Conservation (phyloP, 2,888 invertebrate genomes). For the Caradrina kadenii region DNA sequence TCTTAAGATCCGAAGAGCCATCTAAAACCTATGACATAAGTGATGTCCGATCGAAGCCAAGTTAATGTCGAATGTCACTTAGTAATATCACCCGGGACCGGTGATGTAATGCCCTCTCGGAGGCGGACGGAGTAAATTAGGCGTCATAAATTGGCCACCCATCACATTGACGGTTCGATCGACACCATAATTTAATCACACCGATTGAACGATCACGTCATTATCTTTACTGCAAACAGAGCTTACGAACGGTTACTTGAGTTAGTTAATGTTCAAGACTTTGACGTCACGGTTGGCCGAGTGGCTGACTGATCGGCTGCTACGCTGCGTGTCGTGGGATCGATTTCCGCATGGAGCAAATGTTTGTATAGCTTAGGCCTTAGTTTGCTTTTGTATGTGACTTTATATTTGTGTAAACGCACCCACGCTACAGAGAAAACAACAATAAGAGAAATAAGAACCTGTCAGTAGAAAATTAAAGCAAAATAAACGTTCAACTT, state of each 20-base stretch:
- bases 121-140: slow-evolving; percentile 55
- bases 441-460: slow-evolving; percentile 3
- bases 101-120: slow-evolving; percentile 51
- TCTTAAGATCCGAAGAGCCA: slow-evolving; percentile 15
- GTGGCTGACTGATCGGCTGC: no score
- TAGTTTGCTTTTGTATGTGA: no score
- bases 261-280: slow-evolving; percentile 7
- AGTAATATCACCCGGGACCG: slow-evolving; percentile 45
- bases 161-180: slow-evolving; percentile 46
- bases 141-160: slow-evolving; percentile 59
- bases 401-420: no score
- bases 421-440: no score
- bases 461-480: slow-evolving; percentile 24
- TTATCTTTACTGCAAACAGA: slow-evolving; percentile 47
- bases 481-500: slow-evolving; percentile 18
- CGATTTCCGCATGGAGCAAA: no score
- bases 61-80: slow-evolving; percentile 58
- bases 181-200: slow-evolving; percentile 55
- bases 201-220: slow-evolving; percentile 51
- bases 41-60: slow-evolving; percentile 44
- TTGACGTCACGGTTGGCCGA: no score
- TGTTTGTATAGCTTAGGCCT: no score
- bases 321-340: no score
- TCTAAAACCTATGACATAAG: slow-evolving; percentile 29
- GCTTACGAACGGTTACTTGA: slow-evolving; percentile 31